These are phyloP conservation scores for Drosophila funebris DNA, from an alignment of 1,140 invertebrate species.

Conservation along the genomic window DNA sequence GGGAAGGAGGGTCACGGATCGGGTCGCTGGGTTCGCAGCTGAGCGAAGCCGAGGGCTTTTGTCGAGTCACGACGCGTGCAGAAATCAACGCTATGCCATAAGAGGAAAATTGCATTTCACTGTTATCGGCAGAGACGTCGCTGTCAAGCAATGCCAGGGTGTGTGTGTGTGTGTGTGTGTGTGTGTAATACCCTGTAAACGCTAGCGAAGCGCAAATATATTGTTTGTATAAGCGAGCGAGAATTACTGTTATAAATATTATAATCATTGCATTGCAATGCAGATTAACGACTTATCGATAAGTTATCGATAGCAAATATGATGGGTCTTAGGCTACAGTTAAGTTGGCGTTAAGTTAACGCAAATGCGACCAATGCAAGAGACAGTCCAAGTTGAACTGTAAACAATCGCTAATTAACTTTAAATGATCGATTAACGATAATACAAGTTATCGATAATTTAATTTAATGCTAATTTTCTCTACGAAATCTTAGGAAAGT, in stretches of 20 bases:
- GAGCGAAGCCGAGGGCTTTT: slow-evolving; percentile 19
- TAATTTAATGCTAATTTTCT: too few relatives aligned
- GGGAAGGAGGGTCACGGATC: background rate
- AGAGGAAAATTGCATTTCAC: slow-evolving; percentile 74
- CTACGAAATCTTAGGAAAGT: too few relatives aligned
- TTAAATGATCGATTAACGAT: background rate
- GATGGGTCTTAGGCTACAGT: too few relatives aligned
- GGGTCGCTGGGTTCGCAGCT: background rate
- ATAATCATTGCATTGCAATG: too few relatives aligned
- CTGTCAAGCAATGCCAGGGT: background rate
- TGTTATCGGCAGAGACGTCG: slow-evolving; percentile 51
- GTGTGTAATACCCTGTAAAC: background rate
- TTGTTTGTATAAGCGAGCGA: too few relatives aligned
- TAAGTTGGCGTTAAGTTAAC: too few relatives aligned
- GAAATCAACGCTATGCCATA: slow-evolving; percentile 72
- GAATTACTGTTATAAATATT: background rate
- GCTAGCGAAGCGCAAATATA: too few relatives aligned
- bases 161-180: slow-evolving; percentile 19
- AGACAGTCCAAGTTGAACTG: too few relatives aligned
- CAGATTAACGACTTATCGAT: background rate
- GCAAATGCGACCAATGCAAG: too few relatives aligned
- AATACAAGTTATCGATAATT: too few relatives aligned
- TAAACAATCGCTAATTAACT: too few relatives aligned
- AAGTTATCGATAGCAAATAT: slow-evolving; percentile 1
- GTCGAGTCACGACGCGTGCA: slow-evolving; percentile 47